Conservation (phyloP, 2,888 invertebrate species). For the Macrosoma leucophasiata region DNA sequence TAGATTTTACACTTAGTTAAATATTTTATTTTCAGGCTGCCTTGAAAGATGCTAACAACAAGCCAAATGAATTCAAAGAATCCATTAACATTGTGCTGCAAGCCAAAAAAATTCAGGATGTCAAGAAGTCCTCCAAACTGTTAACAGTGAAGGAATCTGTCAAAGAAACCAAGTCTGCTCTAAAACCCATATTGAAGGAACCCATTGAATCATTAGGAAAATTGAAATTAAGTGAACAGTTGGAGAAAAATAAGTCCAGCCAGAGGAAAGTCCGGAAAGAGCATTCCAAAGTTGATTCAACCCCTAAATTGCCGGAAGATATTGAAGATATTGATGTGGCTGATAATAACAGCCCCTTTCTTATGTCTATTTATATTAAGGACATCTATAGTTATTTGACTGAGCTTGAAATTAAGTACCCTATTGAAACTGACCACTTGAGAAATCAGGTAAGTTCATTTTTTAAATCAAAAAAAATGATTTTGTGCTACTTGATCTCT, state of each 20-base stretch:
- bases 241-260: conserved; percentile 20
- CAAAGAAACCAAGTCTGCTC: conserved; percentile 34
- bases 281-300: conserved; percentile 11
- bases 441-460: conserved; percentile 69
- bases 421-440: conserved; percentile 80
- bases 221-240: conserved; percentile 40
- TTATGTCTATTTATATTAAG: conserved; percentile 89
- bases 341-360: conserved; percentile 83
- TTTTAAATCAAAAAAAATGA: too few relatives aligned
- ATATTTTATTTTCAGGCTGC: conserved; percentile 37
- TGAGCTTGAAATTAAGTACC: conserved; percentile 81
- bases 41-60: conserved; percentile 45
- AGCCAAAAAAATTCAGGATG: conserved; percentile 40
- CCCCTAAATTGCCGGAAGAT: conserved; percentile 44
- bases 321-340: conserved; percentile 85
- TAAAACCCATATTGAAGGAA: conserved; percentile 50
- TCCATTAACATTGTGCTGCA: conserved; percentile 35
- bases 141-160: conserved; percentile 39
- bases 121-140: conserved; percentile 41
- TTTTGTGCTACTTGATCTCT: too few relatives aligned
- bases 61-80: conserved; percentile 44
- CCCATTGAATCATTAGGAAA: conserved; percentile 54
- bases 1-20: not conserved
- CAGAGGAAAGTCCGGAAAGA: conserved; percentile 15
- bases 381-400: conserved; percentile 92